Evolutionary conservation across 1,140 invertebrate species (phyloP), one percentile per base, ranked within the genome.

Genomic region (Oncopodura yosiiana): DNA sequence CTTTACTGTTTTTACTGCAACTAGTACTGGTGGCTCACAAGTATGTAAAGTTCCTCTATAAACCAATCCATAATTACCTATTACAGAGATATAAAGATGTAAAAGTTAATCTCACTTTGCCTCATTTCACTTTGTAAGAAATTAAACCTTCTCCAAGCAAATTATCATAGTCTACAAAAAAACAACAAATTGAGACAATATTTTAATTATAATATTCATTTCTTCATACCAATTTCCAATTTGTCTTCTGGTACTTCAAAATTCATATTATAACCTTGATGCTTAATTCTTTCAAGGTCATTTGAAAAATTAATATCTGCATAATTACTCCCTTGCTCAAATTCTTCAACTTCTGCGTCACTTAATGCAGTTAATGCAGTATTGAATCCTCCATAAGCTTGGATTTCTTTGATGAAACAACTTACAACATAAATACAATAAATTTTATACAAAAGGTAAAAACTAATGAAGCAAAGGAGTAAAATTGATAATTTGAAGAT

Each of bases 31-130:
- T 65, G 43, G 52, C 63, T 60, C 44, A 68, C 68, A 21, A 58
- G 16, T 27, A 21, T 48, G 6, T n/a, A 53, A 32, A 53, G 53
- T 29, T 53, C 68, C 64, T 53, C 69, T 2, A 73, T 76, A 65
- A 14, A 79, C 77, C 39, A 69, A 65, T 19, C 76, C 77, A 70
- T 77, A 78, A 8, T 74, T 75, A 48, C 77, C 77, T 51, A 72
- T 70, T 18, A 76, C 77, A 19, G 78, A 37, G 9, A 44, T 6
- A n/a, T n/a, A n/a, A n/a, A n/a, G n/a, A n/a, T n/a, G n/a, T n/a
- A 78, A 37, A 5, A 44, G 9, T n/a, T n/a, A n/a, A n/a, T n/a
- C n/a, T n/a, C n/a, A n/a, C n/a, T n/a, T n/a, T n/a, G n/a, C n/a
- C n/a, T n/a, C n/a, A n/a, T n/a, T n/a, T n/a, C n/a, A n/a, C n/a